A percentile compares a stretch with the other conserved stretches of the same genome.
Conservation (phyloP, 2,888 invertebrate genomes). For the Latrodectus hesperus region DNA sequence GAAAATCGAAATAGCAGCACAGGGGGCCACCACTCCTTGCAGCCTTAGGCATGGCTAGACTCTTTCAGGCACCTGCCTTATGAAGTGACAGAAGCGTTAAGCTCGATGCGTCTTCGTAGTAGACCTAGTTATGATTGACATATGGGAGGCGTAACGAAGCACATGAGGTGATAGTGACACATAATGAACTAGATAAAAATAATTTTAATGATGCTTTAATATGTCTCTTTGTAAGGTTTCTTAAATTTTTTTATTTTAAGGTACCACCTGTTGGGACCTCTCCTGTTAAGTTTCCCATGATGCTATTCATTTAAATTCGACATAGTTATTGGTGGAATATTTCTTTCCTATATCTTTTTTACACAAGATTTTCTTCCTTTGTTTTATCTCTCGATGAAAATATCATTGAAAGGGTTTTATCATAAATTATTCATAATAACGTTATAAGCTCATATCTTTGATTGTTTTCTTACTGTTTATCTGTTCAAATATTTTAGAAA, state of each 20-base stretch:
- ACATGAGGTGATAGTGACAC: conserved; percentile 53
- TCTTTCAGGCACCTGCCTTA: conserved; percentile 43
- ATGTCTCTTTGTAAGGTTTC: conserved; percentile 16
- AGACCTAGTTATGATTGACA: conserved; percentile 52
- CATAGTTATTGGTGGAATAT: background rate
- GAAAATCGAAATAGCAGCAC: conserved; percentile 35
- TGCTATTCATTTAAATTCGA: background rate
- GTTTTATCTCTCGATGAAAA: background rate
- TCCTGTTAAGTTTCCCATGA: background rate
- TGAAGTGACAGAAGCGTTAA: conserved; percentile 58
- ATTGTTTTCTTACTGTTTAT: background rate
- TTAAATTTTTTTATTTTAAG: background rate
- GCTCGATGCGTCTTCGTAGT: conserved; percentile 45
- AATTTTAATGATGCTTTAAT: conserved; percentile 56
- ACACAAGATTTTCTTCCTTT: background rate
- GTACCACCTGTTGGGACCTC: background rate
- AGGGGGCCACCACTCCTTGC: conserved; percentile 54
- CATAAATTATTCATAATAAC: background rate
- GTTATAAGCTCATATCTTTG: background rate
- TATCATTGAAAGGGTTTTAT: background rate
- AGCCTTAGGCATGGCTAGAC: background rate
- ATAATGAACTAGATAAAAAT: conserved; percentile 51
- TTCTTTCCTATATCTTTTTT: background rate
- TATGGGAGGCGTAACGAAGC: conserved; percentile 57
- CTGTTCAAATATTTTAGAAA: background rate